Conservation (phyloP, 1,140 invertebrate species). For the Orchestia grillus region DNA sequence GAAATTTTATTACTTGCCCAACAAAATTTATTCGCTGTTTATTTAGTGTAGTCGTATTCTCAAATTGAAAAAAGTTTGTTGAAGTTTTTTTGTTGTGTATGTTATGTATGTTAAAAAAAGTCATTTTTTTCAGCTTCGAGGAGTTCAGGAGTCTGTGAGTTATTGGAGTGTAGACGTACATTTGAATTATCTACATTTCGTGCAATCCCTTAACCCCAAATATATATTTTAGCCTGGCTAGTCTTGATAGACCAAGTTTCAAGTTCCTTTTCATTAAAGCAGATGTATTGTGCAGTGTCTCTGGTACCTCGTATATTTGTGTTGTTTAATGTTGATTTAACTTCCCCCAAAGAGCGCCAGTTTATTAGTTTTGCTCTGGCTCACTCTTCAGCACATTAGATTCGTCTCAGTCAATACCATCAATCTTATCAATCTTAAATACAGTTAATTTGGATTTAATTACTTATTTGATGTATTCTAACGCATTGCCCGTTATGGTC, state of each 20-base stretch:
- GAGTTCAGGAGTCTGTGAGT: conserved; percentile 11
- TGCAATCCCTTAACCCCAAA: not conserved
- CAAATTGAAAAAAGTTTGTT: not conserved
- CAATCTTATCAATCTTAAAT: not conserved
- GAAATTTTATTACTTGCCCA: not conserved
- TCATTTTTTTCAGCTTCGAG: conserved; percentile 10
- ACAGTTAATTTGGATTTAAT: not conserved
- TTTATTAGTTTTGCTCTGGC: not conserved
- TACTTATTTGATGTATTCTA: not conserved
- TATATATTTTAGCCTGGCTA: not conserved
- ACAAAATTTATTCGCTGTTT: not conserved
- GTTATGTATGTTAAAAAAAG: not conserved
- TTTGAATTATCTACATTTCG: not conserved
- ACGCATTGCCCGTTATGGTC: not conserved
- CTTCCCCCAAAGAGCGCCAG: too few relatives aligned
- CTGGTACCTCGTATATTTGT: not conserved
- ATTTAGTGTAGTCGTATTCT: not conserved
- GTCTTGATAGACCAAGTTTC: not conserved
- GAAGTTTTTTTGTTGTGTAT: not conserved
- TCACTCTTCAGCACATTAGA: not conserved
- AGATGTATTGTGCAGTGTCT: too few relatives aligned
- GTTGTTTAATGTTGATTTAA: not conserved
- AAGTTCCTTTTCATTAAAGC: too few relatives aligned
- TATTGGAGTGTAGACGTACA: not conserved
- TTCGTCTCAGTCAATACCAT: not conserved